A percentile compares a stretch with the other conserved stretches of the same genome.
phyloP scores from a whole-genome alignment of 2,888 invertebrate species.

The Hyposoter didymator region DNA sequence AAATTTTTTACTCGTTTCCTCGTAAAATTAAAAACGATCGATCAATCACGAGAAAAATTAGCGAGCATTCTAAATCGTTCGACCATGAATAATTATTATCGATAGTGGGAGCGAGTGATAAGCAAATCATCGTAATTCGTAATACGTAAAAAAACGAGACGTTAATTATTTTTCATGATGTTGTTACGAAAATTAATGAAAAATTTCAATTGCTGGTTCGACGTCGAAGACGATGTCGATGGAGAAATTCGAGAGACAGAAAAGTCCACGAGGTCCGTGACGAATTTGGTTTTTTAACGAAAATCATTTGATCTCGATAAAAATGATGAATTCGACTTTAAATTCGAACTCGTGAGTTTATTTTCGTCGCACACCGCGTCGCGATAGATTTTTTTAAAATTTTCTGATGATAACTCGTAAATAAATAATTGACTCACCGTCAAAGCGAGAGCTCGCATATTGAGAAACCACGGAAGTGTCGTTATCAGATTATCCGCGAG shows the following conservation, averaged over 20 bases:
- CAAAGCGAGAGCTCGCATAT: slow-evolving; percentile 86
- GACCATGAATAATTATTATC: neutral
- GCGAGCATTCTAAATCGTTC: neutral
- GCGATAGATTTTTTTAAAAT: neutral
- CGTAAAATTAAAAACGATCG: neutral
- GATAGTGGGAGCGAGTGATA: neutral
- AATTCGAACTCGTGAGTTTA: neutral
- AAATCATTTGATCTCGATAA: neutral
- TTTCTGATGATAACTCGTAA: neutral
- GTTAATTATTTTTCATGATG: neutral
- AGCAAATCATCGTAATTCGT: no score
- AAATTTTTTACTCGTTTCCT: neutral
- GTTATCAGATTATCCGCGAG: slow-evolving; percentile 86
- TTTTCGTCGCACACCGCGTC: neutral
- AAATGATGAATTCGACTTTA: neutral
- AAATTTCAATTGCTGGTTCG: no score
- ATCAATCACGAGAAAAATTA: neutral
- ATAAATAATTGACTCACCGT: slow-evolving; percentile 83
- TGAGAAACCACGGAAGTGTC: slow-evolving; percentile 84
- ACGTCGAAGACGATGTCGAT: no score
- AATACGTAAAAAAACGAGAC: no score
- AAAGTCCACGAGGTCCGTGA: no score
- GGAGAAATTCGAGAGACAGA: no score
- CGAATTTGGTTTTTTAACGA: no score
- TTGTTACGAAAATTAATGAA: no score